Conservation (phyloP, 2,797 vertebrate genomes). For the Schizothorax lantsangensis region DNA sequence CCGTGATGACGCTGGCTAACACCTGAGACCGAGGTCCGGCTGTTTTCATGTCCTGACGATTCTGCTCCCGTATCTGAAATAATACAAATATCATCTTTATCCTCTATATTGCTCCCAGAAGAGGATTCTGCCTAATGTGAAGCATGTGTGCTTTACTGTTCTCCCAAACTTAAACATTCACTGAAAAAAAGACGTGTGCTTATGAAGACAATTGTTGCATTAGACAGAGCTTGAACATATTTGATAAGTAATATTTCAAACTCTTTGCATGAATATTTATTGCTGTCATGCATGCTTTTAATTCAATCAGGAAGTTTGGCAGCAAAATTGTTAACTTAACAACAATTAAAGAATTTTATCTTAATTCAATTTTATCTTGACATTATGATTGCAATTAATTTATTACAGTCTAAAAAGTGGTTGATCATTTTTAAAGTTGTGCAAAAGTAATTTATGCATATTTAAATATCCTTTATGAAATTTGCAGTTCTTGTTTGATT, state of each 20-base stretch:
- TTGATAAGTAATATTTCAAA: not conserved
- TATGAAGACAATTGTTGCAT: not conserved
- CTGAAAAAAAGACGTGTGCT: not conserved
- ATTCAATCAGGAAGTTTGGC: too few relatives aligned
- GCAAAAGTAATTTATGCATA: not conserved
- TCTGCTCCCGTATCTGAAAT: constrained; percentile 92
- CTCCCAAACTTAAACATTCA: not conserved
- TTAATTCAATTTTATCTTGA: not conserved
- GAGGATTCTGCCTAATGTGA: not conserved
- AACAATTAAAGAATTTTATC: not conserved
- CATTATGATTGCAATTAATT: not conserved
- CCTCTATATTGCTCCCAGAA: not conserved
- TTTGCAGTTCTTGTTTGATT: not conserved
- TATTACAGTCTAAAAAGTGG: not conserved
- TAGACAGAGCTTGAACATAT: not conserved
- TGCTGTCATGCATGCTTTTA: not conserved
- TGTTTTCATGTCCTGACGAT: constrained; percentile 95
- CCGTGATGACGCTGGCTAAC: constrained; percentile 89
- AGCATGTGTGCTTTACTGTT: not conserved
- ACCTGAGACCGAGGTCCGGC: constrained; percentile 96
- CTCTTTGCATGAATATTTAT: not conserved
- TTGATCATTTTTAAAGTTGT: not conserved
- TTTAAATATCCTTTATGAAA: not conserved
- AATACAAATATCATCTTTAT: not conserved
- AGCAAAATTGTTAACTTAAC: too few relatives aligned